A percentile compares a stretch with the other conserved stretches of the same genome.
Evolutionary conservation across 1,140 invertebrate genomes (phyloP).

Genomic region (Sinella curviseta): DNA sequence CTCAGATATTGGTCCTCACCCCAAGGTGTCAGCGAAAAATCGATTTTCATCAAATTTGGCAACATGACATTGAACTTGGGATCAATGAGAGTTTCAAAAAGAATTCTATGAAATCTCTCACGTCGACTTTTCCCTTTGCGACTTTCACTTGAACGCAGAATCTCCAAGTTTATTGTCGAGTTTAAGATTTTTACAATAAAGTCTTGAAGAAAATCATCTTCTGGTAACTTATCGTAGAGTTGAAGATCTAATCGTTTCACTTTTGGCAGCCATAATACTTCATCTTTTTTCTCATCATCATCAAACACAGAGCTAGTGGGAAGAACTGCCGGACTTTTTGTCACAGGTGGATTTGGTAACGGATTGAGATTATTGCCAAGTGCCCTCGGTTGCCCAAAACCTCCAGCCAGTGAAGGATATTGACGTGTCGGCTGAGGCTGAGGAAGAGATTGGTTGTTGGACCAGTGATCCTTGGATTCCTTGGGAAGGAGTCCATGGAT

Average conservation of each 20-base stretch:
- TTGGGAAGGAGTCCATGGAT: conserved; percentile 11
- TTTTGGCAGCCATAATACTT: conserved; percentile 23
- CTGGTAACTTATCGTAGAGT: conserved; percentile 27
- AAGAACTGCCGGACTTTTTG: neutral
- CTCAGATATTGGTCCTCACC: conserved; percentile 25
- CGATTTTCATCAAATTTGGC: conserved; percentile 26
- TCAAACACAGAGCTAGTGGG: neutral
- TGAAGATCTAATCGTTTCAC: conserved; percentile 36
- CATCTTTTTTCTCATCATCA: neutral
- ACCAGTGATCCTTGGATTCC: neutral
- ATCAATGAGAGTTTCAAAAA: conserved; percentile 29
- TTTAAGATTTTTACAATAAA: conserved; percentile 7
- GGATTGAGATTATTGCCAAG: neutral
- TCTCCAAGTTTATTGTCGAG: conserved; percentile 7
- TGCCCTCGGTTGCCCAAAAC: neutral
- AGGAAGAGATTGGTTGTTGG: neutral
- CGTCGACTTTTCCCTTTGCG: conserved; percentile 22
- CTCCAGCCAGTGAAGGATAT: neutral
- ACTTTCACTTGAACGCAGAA: conserved; percentile 22
- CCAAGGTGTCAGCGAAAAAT: conserved; percentile 32
- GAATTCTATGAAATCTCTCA: conserved; percentile 32
- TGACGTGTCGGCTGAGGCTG: no score
- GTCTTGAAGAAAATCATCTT: conserved; percentile 18
- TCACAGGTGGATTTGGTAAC: neutral
- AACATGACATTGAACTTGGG: conserved; percentile 23